phyloP scores from a whole-genome alignment of 2,113 vertebrate species.

The Phyllostomus hastatus region DNA sequence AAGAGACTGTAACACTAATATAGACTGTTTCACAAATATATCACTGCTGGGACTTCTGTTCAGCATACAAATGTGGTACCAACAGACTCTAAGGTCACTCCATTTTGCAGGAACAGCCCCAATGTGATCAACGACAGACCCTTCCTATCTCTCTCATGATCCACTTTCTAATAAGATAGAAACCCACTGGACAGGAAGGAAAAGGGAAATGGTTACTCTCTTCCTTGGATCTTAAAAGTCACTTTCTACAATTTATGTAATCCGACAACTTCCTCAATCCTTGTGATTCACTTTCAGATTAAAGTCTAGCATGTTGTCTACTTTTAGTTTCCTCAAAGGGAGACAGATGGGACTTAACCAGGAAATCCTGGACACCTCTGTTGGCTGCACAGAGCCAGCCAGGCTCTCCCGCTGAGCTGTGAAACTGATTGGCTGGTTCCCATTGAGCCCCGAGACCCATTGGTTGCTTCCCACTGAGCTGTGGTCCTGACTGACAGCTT shows the following conservation, averaged over 20 bases:
- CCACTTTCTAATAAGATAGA: background rate
- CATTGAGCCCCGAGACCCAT: background rate
- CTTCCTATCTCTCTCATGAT: background rate
- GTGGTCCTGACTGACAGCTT: background rate
- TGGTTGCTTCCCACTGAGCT: conserved; percentile 21
- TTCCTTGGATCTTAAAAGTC: background rate
- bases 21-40: background rate
- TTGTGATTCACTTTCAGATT: background rate
- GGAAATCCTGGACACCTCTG: background rate
- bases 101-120: background rate
- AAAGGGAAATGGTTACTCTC: background rate
- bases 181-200: background rate
- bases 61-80: background rate
- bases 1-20: background rate
- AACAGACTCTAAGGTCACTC: background rate
- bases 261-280: background rate
- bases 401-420: background rate
- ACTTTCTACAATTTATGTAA: background rate
- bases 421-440: background rate
- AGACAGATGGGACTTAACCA: background rate
- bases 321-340: background rate
- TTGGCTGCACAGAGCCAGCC: background rate
- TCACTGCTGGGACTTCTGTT: background rate
- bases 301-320: background rate
- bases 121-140: background rate